Evolutionary conservation across 2,888 invertebrate genomes (phyloP), one percentile per base, ranked within the genome.

Genomic region (Pedicia rivosa): DNA sequence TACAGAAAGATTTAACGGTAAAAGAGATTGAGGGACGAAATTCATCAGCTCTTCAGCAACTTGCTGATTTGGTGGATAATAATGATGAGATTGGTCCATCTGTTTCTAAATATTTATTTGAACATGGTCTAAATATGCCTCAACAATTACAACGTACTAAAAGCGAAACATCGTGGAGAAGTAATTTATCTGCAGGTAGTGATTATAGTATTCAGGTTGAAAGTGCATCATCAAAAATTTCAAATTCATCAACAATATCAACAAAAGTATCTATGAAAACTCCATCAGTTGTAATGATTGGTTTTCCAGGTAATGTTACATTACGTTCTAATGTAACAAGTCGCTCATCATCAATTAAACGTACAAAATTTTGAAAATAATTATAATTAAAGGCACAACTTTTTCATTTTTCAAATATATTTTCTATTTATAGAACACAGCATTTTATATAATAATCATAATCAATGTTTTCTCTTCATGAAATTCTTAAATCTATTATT

Each of bases 1-100:
- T 54, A 31, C 46, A 71, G 68, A 63, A 62, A 47, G 74, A 76
- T 42, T 59, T 75, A 17, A 62, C 63, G 34, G 54, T 70, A 8
- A 63, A 68, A 13, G 71, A 72, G 46, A 46, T 74, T n/a, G 66
- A 67, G 49, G 69, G 71, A 41, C 63, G 67, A 12, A 77, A 75
- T 48, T 60, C 62, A 15, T 56, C 59, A 32, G 67, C 64, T 1
- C 50, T 74, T 3, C 68, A 72, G 46, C 61, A 68, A 32, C 50
- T 77, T 9, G 55, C 64, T 1, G 71, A 72, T 48, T 58, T 74
- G 43, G 55, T 59, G 2, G 52, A 53, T 16, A 48, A 41, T 8
- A 47, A 51, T 33, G 43, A 49, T 14, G 49, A 48, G 8, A 42
- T 56, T 32, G 55, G 54, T 0, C 50, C 56, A 2, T 47, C 54